A percentile compares a stretch with the other conserved stretches of the same genome.
Conservation (phyloP, 2,797 vertebrate genomes). For the Pseudocheirus occidentalis region DNA sequence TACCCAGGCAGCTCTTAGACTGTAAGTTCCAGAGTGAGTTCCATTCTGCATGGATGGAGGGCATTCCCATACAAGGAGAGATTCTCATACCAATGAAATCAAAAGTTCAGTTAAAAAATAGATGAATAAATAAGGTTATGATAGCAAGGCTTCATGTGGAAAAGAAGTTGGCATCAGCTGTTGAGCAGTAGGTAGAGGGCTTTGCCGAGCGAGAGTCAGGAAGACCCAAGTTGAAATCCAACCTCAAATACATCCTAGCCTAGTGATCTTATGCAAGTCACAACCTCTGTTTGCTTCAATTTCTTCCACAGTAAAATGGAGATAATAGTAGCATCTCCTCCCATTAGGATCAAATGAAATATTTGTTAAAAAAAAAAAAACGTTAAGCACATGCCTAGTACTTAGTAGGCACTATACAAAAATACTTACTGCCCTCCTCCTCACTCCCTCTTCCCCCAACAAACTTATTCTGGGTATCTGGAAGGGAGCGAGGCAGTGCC, state of each 20-base stretch:
- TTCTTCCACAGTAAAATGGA: neutral
- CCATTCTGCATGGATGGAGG: neutral
- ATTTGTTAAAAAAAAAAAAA: neutral
- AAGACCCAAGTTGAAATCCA: neutral
- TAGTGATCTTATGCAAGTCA: neutral
- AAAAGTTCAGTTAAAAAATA: neutral
- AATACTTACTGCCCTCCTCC: neutral
- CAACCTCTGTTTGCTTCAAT: neutral
- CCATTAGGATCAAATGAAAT: neutral
- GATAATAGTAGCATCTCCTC: neutral
- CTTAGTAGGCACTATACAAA: neutral
- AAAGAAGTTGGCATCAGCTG: neutral
- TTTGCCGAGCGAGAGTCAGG: neutral
- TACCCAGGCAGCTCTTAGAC: neutral
- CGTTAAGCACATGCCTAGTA: neutral
- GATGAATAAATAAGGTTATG: neutral
- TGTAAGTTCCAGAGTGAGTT: neutral
- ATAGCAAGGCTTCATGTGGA: neutral
- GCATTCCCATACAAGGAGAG: neutral
- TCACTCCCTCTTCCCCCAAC: neutral
- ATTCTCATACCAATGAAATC: neutral
- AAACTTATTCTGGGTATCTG: neutral
- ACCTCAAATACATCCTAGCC: neutral
- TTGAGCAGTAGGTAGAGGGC: neutral
- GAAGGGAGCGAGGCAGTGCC: neutral